phyloP scores from a whole-genome alignment of 2,888 invertebrate species.

The Chaitophorus viminalis region DNA sequence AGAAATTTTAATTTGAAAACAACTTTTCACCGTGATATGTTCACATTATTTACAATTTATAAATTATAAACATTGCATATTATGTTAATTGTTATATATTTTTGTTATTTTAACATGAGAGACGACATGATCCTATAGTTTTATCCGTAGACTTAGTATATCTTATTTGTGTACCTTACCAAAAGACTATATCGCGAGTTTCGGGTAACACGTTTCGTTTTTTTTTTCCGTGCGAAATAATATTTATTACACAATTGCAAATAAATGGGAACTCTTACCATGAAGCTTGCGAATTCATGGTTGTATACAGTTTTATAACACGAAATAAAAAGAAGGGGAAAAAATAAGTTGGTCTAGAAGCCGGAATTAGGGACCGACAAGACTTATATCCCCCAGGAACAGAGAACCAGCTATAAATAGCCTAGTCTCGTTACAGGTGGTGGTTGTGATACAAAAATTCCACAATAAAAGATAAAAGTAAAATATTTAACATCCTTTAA shows the following conservation, averaged over 20 bases:
- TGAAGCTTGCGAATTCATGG: background rate
- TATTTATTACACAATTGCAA: background rate
- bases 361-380: background rate
- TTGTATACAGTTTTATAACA: background rate
- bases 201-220: background rate
- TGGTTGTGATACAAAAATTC: too few species aligned
- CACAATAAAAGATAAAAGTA: too few species aligned
- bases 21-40: background rate
- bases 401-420: background rate
- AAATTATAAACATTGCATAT: too few species aligned
- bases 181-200: background rate
- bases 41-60: too few species aligned
- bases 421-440: background rate
- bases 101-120: too few species aligned
- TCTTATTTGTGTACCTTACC: too few species aligned
- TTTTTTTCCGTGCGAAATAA: background rate
- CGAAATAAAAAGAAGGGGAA: background rate
- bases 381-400: background rate
- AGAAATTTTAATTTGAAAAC: background rate
- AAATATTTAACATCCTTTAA: background rate
- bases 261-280: background rate
- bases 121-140: background rate
- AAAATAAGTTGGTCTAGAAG: background rate
- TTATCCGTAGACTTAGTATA: too few species aligned
- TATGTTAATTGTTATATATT: too few species aligned